Conservation (phyloP, 2,888 invertebrate species). For the Elmis aenea region DNA sequence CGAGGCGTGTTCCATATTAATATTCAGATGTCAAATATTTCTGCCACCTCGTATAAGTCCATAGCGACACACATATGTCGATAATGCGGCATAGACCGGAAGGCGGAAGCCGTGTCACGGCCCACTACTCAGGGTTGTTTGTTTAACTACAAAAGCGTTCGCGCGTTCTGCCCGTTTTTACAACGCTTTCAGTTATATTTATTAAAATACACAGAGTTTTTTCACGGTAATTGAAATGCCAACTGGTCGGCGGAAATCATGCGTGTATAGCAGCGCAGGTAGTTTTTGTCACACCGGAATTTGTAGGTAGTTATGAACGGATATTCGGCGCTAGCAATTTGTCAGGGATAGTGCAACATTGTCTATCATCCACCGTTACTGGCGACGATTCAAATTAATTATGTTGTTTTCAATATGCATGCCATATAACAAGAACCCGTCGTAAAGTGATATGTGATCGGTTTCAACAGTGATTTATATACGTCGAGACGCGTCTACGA, state of each 20-base stretch:
- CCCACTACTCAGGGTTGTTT: constrained; percentile 24
- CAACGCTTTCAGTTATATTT: constrained; percentile 15
- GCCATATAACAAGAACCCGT: too few species aligned
- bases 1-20: too few species aligned
- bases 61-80: too few species aligned
- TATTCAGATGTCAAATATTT: too few species aligned
- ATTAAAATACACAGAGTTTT: constrained; percentile 17
- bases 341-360: too few species aligned
- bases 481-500: too few species aligned
- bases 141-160: constrained; percentile 26
- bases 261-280: constrained; percentile 22
- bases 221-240: constrained; percentile 27
- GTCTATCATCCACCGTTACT: too few species aligned
- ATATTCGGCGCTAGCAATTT: constrained; percentile 16
- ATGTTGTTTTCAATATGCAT: too few species aligned
- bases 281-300: constrained; percentile 27
- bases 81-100: constrained; percentile 21
- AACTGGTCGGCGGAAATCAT: constrained; percentile 29
- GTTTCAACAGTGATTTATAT: too few species aligned
- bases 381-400: too few species aligned
- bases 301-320: constrained; percentile 18
- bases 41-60: too few species aligned
- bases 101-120: constrained; percentile 29
- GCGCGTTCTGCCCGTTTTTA: constrained; percentile 23
- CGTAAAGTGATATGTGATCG: too few species aligned